Evolutionary conservation across 1,140 invertebrate genomes (phyloP), one percentile per base, ranked within the genome.

Genomic region (Drosophila sp.): DNA sequence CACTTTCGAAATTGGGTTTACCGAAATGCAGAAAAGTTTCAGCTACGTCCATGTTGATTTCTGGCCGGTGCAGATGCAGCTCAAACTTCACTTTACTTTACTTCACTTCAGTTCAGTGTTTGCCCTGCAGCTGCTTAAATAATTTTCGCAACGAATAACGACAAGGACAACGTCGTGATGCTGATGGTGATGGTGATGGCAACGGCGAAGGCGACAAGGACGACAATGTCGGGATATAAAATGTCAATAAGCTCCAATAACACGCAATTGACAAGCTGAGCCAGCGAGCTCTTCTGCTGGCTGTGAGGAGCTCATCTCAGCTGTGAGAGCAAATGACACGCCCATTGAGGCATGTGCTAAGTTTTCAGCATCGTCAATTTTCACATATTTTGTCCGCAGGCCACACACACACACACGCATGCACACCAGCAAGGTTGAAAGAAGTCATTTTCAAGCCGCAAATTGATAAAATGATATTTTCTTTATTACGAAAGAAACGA

Each of bases 241-340:
- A 87, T 89, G 84, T 89, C 83, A 87, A 87, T 87, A 87, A 87
- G 84, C 84, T 87, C 83, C 67, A 87, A 87, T 87, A 89, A 84
- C 44, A 50, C 83, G 84, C 84, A 84, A 87, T 87, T 87, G 83
- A 89, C 80, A 80, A 79, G 76, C 80, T 79, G 79, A 80, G 76
- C 71, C 76, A 82, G 72, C 73, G 47, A 17, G 72, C 38, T 29
- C 70, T 40, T 50, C 64, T 35, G 6, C 44, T 23, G 41, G 6
- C 44, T 23, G 41, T 44, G 32, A 29, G 60, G 35, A 60, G 62
- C 41, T 56, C 25, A 17, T 44, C 70, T 54, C 81, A 69, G 61
- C 66, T 72, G 69, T 68, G 67, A 76, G 65, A 70, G 60, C 32
- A 70, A 68, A 68, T 70, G 66, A 67, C 11, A 38, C 33, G 77